phyloP scores from a whole-genome alignment of 2,113 vertebrate genomes.

The Pholis gunnellus region DNA sequence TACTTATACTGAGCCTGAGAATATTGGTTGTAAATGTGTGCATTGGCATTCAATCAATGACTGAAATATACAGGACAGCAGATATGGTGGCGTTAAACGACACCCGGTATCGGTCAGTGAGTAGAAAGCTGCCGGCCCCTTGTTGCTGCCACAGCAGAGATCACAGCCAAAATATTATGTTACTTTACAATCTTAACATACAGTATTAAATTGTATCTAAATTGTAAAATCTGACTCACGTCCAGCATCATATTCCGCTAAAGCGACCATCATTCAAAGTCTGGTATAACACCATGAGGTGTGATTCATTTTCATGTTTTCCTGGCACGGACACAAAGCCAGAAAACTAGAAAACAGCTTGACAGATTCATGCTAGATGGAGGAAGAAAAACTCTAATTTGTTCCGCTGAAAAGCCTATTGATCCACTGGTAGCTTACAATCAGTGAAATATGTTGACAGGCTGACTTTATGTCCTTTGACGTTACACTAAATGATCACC shows the following conservation, averaged over 20 bases:
- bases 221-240: constrained; percentile 4
- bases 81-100: neutral
- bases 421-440: neutral
- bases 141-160: neutral
- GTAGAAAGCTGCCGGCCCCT: neutral
- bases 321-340: constrained; percentile 21
- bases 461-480: constrained; percentile 2
- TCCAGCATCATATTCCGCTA: neutral
- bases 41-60: neutral
- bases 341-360: constrained; percentile 19
- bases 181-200: neutral
- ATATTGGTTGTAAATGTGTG: neutral
- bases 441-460: neutral
- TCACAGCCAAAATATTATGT: neutral
- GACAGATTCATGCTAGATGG: constrained; percentile 5
- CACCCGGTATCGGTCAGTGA: neutral
- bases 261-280: constrained; percentile 1
- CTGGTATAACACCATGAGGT: constrained; percentile 9
- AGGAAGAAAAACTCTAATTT: neutral
- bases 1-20: neutral
- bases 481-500: neutral
- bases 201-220: neutral
- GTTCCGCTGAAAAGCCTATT: neutral
- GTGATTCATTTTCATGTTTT: constrained; percentile 26
- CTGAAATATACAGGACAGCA: neutral